These are phyloP conservation scores for Agapornis roseicollis DNA, from an alignment of 2,113 vertebrate genomes.

Conservation along the genomic window DNA sequence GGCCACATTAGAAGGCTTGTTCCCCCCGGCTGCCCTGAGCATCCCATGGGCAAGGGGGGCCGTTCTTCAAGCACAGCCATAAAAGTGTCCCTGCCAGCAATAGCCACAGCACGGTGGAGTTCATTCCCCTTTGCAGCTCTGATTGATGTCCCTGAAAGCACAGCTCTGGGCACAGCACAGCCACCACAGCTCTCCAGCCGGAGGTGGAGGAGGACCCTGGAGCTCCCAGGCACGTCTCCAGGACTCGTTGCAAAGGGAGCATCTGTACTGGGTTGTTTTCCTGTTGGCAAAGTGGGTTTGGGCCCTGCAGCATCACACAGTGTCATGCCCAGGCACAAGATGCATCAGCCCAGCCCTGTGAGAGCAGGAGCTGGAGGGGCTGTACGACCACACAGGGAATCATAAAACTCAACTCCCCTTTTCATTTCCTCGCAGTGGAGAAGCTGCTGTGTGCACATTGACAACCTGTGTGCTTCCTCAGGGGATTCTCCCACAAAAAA, in stretches of 20 bases:
- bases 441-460: not conserved
- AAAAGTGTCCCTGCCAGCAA: not conserved
- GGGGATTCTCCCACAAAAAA: not conserved
- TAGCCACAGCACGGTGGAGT: not conserved
- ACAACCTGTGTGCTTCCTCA: not conserved
- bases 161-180: fast-evolving
- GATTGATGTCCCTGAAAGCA: not conserved
- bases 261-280: fast-evolving
- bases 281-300: fast-evolving
- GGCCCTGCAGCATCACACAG: fast-evolving
- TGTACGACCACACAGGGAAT: fast-evolving
- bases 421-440: not conserved
- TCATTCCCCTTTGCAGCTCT: not conserved
- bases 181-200: fast-evolving
- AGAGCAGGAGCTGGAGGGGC: not conserved
- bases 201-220: not conserved
- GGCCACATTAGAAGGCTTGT: not conserved
- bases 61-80: not conserved
- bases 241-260: not conserved
- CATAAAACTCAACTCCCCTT: not conserved
- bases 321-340: not conserved
- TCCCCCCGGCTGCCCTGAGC: not conserved
- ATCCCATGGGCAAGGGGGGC: fast-evolving
- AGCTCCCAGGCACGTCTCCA: fast-evolving
- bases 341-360: fast-evolving